Conservation (phyloP, 1,140 invertebrate genomes). For the Polypedilum vanderplanki region DNA sequence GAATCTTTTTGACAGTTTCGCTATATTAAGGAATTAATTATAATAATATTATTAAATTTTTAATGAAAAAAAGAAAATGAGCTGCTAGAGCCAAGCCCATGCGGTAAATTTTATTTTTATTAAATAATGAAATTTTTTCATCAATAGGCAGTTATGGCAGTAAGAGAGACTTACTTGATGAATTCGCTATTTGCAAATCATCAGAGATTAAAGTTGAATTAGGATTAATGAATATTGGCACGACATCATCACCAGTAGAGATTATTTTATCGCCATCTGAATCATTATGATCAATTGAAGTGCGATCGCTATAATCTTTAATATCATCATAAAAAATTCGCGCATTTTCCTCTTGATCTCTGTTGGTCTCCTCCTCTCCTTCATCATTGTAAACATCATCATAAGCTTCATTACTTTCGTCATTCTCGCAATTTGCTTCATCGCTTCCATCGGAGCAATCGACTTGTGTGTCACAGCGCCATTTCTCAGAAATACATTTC, state of each 20-base stretch:
- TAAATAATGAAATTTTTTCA: neutral
- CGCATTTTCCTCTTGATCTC: constrained; percentile 36
- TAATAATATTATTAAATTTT: neutral
- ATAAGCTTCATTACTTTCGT: constrained; percentile 31
- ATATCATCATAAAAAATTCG: constrained; percentile 36
- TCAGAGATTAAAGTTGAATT: constrained; percentile 37
- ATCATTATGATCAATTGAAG: constrained; percentile 39
- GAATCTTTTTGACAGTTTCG: constrained; percentile 32
- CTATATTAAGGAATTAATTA: constrained; percentile 13
- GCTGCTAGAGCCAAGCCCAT: neutral
- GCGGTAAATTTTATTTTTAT: neutral
- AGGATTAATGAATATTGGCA: constrained; percentile 32
- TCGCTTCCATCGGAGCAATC: constrained; percentile 77
- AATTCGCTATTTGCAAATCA: constrained; percentile 15
- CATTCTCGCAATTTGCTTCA: constrained; percentile 53
- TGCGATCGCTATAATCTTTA: constrained; percentile 29
- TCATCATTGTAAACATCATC: no score
- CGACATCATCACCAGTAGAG: constrained; percentile 23
- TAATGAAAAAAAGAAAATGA: neutral
- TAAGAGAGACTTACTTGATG: constrained; percentile 23
- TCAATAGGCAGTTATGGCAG: neutral
- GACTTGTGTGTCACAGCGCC: constrained; percentile 70
- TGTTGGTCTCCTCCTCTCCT: constrained; percentile 31
- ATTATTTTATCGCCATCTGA: constrained; percentile 34
- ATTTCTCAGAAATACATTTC: constrained; percentile 61